These are phyloP conservation scores for Teleogryllus occipitalis DNA, from an alignment of 1,140 invertebrate genomes.

Conservation along the genomic window DNA sequence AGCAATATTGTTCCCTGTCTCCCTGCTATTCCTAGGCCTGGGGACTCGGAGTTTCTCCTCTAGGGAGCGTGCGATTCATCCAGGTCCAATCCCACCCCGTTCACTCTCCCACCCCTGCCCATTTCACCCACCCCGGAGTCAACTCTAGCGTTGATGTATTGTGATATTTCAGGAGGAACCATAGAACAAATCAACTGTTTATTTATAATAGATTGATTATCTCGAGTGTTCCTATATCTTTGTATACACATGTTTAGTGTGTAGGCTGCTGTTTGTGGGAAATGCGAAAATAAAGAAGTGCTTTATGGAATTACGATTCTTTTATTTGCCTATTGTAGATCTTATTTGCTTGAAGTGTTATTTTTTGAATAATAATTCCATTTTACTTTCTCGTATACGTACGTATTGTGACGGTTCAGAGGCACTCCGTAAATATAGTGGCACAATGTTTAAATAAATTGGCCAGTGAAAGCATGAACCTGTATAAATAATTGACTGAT, in stretches of 20 bases:
- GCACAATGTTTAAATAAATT: too few species aligned
- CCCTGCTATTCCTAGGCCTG: background rate
- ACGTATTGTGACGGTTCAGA: too few species aligned
- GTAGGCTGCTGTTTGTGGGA: background rate
- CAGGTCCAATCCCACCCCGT: too few species aligned
- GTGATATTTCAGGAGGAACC: background rate
- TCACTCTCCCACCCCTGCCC: too few species aligned
- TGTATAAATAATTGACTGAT: too few species aligned
- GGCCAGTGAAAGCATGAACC: too few species aligned
- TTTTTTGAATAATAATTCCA: too few species aligned
- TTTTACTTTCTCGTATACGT: too few species aligned
- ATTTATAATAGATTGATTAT: background rate
- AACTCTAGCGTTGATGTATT: conserved; percentile 1
- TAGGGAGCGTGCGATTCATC: too few species aligned
- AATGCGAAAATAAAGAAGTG: background rate
- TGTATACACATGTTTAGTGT: conserved; percentile 1
- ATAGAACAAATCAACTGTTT: background rate
- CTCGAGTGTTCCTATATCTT: background rate
- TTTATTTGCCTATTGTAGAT: background rate
- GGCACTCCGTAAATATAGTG: too few species aligned
- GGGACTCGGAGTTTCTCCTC: too few species aligned
- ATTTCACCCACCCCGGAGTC: background rate
- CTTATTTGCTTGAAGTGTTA: too few species aligned
- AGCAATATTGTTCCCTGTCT: background rate
- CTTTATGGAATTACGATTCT: background rate